Conservation (phyloP, 2,113 vertebrate species). For the Mormoops blainvillei region DNA sequence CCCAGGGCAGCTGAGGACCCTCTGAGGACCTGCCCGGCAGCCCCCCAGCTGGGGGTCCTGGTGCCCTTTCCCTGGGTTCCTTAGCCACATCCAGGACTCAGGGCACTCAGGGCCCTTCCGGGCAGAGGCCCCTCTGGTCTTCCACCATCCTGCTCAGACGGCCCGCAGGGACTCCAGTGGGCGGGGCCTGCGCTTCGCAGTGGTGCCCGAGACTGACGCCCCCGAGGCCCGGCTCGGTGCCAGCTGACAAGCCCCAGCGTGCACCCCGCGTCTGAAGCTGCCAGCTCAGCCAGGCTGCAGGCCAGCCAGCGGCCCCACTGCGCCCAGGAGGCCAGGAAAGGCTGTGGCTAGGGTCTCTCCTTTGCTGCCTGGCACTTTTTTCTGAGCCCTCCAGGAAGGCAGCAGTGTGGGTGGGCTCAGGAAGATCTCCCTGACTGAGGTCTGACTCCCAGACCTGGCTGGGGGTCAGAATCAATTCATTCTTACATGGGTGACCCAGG, state of each 20-base stretch:
- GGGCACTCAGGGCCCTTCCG: neutral
- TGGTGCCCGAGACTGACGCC: neutral
- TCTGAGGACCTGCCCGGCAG: too few species aligned
- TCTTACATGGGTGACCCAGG: neutral
- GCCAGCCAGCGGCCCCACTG: too few species aligned
- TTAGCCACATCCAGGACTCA: neutral
- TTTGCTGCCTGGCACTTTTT: neutral
- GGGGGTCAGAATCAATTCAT: neutral
- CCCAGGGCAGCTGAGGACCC: neutral
- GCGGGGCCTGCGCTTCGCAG: too few species aligned
- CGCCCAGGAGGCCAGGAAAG: neutral
- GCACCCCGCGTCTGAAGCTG: neutral
- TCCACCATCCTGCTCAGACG: neutral
- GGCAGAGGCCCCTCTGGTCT: neutral
- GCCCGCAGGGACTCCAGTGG: neutral
- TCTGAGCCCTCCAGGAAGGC: neutral
- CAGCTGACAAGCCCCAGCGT: accelerated
- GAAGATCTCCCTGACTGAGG: neutral
- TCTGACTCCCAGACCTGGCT: neutral
- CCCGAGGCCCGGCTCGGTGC: accelerated
- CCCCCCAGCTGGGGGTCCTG: accelerated
- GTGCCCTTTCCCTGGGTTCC: neutral
- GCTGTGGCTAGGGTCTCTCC: neutral
- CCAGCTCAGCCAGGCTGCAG: neutral
- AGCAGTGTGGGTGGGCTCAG: neutral